phyloP scores from a whole-genome alignment of 2,113 vertebrate species.

The Dromiciops gliroides region DNA sequence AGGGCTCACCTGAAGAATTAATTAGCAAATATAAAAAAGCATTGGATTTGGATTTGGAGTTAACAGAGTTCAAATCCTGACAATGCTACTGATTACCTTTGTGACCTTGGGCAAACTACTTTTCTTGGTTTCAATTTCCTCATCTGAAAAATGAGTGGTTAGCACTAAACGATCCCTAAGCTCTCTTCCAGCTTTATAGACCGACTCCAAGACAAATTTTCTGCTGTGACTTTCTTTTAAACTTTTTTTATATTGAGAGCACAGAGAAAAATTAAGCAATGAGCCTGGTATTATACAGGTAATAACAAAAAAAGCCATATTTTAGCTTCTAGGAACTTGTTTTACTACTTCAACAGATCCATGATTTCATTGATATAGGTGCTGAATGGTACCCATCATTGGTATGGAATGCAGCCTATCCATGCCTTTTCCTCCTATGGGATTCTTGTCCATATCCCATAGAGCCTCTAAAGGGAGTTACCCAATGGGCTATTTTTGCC shows the following conservation, averaged over 20 bases:
- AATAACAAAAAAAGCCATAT: not conserved
- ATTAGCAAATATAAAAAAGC: not conserved
- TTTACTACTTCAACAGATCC: not conserved
- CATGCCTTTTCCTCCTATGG: not conserved
- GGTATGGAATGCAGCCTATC: not conserved
- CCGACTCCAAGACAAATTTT: not conserved
- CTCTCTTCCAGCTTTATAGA: slow-evolving; percentile 36
- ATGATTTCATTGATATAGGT: not conserved
- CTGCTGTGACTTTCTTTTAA: not conserved
- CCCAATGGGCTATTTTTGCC: not conserved
- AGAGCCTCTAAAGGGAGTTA: not conserved
- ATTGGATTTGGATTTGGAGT: not conserved
- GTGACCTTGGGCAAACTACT: not conserved
- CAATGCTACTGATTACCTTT: not conserved
- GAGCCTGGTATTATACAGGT: not conserved
- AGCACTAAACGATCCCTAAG: slow-evolving; percentile 21
- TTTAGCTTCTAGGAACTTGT: not conserved
- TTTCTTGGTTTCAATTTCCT: not conserved
- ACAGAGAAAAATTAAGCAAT: not conserved
- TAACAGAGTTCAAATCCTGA: not conserved
- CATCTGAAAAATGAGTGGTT: slow-evolving; percentile 11
- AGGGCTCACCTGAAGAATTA: slow-evolving; percentile 6
- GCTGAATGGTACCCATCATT: not conserved
- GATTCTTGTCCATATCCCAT: not conserved
- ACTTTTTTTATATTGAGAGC: not conserved